Conservation (phyloP, 2,113 vertebrate species). For the Ctenomys sociabilis region DNA sequence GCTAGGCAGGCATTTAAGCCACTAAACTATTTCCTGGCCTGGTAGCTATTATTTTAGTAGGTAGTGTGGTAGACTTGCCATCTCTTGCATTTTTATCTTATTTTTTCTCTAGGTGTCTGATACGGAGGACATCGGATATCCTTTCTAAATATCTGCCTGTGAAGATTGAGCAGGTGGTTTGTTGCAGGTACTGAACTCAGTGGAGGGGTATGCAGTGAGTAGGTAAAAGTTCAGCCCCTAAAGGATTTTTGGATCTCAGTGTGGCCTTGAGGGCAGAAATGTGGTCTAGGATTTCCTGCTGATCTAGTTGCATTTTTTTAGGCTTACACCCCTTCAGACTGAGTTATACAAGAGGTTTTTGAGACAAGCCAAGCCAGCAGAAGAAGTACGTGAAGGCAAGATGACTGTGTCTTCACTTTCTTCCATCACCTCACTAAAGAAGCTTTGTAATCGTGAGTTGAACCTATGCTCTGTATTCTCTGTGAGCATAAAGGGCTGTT, state of each 20-base stretch:
- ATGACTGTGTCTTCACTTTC: slow-evolving; percentile 97
- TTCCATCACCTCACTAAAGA: slow-evolving; percentile 97
- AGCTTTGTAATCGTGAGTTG: slow-evolving; percentile 98
- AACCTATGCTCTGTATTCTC: not conserved
- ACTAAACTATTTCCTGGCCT: not conserved
- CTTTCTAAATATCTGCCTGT: slow-evolving; percentile 99
- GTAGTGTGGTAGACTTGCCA: slow-evolving; percentile 2
- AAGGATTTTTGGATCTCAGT: not conserved
- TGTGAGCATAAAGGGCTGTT: not conserved
- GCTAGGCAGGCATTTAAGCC: too few relatives aligned
- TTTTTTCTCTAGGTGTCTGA: slow-evolving; percentile 91
- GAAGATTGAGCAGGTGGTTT: slow-evolving; percentile 98
- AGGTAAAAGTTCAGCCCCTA: not conserved
- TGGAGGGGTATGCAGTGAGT: not conserved
- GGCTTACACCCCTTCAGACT: slow-evolving; percentile 93
- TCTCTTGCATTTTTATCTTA: slow-evolving; percentile 56
- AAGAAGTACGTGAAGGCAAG: slow-evolving; percentile 91
- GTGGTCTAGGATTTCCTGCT: slow-evolving; percentile 1
- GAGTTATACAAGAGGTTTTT: slow-evolving; percentile 95
- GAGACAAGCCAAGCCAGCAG: slow-evolving; percentile 93
- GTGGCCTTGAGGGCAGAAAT: slow-evolving; percentile 1
- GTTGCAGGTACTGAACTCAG: slow-evolving; percentile 91
- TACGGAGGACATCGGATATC: slow-evolving; percentile 97
- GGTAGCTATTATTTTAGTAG: not conserved
- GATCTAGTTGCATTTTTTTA: slow-evolving; percentile 81